Evolutionary conservation across 2,113 vertebrate genomes (phyloP).

Genomic region (Quiscalus mexicanus): DNA sequence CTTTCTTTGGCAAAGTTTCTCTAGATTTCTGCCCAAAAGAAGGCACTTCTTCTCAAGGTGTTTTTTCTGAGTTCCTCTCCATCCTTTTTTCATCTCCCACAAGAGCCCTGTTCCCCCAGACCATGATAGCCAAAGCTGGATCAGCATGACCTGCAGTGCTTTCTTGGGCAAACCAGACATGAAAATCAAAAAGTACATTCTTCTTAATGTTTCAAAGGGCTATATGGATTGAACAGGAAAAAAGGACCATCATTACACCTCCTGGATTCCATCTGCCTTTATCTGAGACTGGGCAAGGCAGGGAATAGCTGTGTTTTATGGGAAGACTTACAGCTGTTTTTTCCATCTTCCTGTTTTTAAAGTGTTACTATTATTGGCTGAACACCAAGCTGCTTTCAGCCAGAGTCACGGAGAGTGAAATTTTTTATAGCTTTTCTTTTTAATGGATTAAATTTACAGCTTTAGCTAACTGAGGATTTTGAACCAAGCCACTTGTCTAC

Average conservation of each 20-base stretch:
- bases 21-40: not conserved
- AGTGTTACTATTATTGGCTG: constrained; percentile 3
- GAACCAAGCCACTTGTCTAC: not conserved
- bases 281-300: not conserved
- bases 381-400: constrained; percentile 4
- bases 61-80: not conserved
- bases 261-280: not conserved
- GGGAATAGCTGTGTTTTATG: not conserved
- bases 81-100: not conserved
- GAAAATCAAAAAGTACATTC: not conserved
- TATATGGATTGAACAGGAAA: not conserved
- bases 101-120: not conserved
- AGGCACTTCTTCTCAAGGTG: not conserved
- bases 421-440: not conserved
- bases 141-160: not conserved
- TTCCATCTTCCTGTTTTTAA: constrained; percentile 54
- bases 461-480: not conserved
- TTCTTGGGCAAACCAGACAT: not conserved
- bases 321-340: constrained; percentile 13
- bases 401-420: not conserved
- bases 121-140: not conserved
- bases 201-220: not conserved
- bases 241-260: not conserved
- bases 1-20: not conserved
- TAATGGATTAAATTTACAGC: not conserved